Evolutionary conservation across 2,113 vertebrate species (phyloP).

Genomic region (Ciconia maguari): DNA sequence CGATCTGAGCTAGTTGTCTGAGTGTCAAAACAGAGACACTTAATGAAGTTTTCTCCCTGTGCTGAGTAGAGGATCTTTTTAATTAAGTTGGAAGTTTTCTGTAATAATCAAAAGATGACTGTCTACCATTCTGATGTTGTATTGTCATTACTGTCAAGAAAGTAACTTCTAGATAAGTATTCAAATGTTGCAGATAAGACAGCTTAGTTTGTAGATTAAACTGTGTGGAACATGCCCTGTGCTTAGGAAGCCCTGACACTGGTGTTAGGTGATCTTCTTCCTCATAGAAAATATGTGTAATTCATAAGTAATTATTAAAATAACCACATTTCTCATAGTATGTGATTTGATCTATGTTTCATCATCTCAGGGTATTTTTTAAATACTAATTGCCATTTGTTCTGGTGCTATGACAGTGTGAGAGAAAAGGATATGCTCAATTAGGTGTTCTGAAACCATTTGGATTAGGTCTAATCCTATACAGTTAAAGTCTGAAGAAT

Average conservation of each 20-base stretch:
- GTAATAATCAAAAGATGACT: neutral
- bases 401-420: neutral
- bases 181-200: neutral
- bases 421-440: neutral
- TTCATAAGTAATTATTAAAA: neutral
- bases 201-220: neutral
- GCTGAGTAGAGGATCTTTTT: neutral
- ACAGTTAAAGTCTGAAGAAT: neutral
- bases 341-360: neutral
- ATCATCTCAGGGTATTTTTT: neutral
- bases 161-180: neutral
- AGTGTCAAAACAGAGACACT: neutral
- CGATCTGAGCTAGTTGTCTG: neutral
- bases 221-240: neutral
- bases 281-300: neutral
- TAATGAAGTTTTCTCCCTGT: neutral
- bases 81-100: neutral
- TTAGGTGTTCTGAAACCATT: neutral
- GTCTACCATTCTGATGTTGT: neutral
- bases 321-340: neutral
- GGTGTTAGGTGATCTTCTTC: neutral
- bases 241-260: neutral
- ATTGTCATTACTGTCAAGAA: neutral
- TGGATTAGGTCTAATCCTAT: neutral
- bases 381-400: neutral